Percentiles rank a stretch among this genome's conserved stretches.
Evolutionary conservation across 2,113 vertebrate genomes (phyloP).

Genomic region (Benitochromis conjunctus): DNA sequence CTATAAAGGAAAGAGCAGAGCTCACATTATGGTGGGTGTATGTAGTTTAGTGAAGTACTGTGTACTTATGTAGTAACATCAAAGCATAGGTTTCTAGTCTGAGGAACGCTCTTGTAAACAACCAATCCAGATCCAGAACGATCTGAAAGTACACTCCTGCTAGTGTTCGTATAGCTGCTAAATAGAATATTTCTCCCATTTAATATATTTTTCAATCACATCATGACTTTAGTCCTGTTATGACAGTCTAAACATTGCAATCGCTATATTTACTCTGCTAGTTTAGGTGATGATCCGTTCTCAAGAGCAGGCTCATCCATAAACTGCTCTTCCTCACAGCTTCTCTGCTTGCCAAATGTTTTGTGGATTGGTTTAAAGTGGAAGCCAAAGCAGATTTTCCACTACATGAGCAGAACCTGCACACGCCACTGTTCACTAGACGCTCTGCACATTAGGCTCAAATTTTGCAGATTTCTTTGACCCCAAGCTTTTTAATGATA

Average conservation of each 20-base stretch:
- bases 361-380: slow-evolving; percentile 4
- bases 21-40: slow-evolving; percentile 25
- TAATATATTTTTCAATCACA: neutral
- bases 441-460: slow-evolving; percentile 11
- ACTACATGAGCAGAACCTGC: slow-evolving; percentile 42
- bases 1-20: slow-evolving; percentile 40
- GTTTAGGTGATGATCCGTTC: neutral
- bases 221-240: neutral
- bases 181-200: neutral
- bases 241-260: neutral
- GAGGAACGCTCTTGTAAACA: neutral
- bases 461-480: slow-evolving; percentile 24
- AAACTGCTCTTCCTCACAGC: slow-evolving; percentile 9
- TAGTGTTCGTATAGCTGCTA: neutral
- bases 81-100: neutral
- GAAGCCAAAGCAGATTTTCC: slow-evolving; percentile 39
- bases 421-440: slow-evolving; percentile 8
- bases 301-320: neutral
- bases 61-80: slow-evolving; percentile 1
- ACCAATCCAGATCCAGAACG: neutral
- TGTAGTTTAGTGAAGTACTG: neutral
- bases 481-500: slow-evolving; percentile 41
- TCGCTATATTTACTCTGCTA: neutral
- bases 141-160: neutral
- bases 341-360: slow-evolving; percentile 23